Conservation (phyloP, 2,113 vertebrate genomes). For the Pachypanchax playfairii region DNA sequence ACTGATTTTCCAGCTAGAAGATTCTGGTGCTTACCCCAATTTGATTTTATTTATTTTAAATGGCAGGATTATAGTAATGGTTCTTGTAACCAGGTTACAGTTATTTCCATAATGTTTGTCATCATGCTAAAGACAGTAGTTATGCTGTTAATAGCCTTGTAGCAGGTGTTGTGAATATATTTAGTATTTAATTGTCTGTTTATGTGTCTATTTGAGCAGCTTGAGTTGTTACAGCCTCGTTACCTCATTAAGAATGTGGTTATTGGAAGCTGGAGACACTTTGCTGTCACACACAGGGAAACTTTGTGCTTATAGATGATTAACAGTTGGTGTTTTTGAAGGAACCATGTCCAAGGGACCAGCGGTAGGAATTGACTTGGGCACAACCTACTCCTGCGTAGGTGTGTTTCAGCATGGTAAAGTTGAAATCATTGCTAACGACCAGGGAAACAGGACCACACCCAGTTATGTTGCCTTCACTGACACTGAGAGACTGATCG, state of each 20-base stretch:
- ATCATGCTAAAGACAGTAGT: slow-evolving; percentile 30
- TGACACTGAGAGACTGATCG: slow-evolving; percentile 76
- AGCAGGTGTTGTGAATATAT: slow-evolving; percentile 53
- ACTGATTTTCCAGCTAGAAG: too few relatives aligned
- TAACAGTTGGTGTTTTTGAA: slow-evolving; percentile 6
- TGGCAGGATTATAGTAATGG: too few relatives aligned
- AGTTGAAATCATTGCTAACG: slow-evolving; percentile 95
- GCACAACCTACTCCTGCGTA: slow-evolving; percentile 95
- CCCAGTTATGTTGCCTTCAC: slow-evolving; percentile 81
- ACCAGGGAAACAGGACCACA: slow-evolving; percentile 82
- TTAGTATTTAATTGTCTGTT: slow-evolving; percentile 21
- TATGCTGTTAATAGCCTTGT: slow-evolving; percentile 20
- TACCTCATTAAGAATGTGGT: slow-evolving; percentile 18
- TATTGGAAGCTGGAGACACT: neutral
- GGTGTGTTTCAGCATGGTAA: slow-evolving; percentile 94
- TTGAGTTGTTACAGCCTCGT: slow-evolving; percentile 42
- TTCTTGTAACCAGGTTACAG: neutral
- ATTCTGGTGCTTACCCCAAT: too few relatives aligned
- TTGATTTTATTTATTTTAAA: too few relatives aligned
- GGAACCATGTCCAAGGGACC: slow-evolving; percentile 87
- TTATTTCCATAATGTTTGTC: slow-evolving; percentile 15
- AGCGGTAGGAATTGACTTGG: slow-evolving; percentile 91
- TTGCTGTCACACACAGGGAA: neutral
- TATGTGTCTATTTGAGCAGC: slow-evolving; percentile 21
- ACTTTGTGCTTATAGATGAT: neutral